Evolutionary conservation across 2,888 invertebrate genomes (phyloP).

Genomic region (Bugula neritina): DNA sequence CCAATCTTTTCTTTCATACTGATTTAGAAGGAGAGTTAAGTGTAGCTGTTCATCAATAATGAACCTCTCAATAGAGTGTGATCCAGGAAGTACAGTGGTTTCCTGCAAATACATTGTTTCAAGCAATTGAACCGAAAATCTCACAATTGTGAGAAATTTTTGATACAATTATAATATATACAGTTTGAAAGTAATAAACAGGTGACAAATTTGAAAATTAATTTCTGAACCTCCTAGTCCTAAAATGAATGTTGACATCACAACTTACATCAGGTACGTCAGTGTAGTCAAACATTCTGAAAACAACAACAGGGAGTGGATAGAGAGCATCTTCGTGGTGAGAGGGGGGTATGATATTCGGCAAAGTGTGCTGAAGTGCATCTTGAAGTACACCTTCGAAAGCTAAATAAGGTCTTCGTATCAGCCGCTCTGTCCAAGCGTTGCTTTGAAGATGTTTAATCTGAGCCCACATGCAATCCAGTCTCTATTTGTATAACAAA

Average conservation of each 20-base stretch:
- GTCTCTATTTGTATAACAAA: slow-evolving; percentile 59
- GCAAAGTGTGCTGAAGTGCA: slow-evolving; percentile 90
- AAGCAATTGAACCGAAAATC: background rate
- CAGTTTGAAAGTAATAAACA: too few relatives aligned
- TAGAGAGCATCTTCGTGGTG: slow-evolving; percentile 84
- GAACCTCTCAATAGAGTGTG: slow-evolving; percentile 94
- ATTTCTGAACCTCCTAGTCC: too few relatives aligned
- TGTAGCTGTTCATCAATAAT: slow-evolving; percentile 94
- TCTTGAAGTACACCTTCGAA: slow-evolving; percentile 88
- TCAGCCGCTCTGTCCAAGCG: slow-evolving; percentile 95
- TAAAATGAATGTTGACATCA: background rate
- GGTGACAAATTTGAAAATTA: too few relatives aligned
- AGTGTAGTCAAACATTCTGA: slow-evolving; percentile 92
- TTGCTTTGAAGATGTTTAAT: slow-evolving; percentile 82
- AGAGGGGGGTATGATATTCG: slow-evolving; percentile 81
- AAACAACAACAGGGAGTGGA: slow-evolving; percentile 90
- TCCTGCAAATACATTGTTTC: slow-evolving; percentile 3
- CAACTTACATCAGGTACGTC: slow-evolving; percentile 77
- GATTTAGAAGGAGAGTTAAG: slow-evolving; percentile 82
- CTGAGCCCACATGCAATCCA: slow-evolving; percentile 94
- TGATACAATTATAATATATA: too few relatives aligned
- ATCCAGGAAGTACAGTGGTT: slow-evolving; percentile 68
- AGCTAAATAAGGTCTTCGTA: slow-evolving; percentile 86
- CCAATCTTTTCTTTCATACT: slow-evolving; percentile 87
- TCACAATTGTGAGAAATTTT: background rate